Evolutionary conservation across 2,888 invertebrate species (phyloP), one percentile per base, ranked within the genome.

Genomic region (Trisateles emortualis): DNA sequence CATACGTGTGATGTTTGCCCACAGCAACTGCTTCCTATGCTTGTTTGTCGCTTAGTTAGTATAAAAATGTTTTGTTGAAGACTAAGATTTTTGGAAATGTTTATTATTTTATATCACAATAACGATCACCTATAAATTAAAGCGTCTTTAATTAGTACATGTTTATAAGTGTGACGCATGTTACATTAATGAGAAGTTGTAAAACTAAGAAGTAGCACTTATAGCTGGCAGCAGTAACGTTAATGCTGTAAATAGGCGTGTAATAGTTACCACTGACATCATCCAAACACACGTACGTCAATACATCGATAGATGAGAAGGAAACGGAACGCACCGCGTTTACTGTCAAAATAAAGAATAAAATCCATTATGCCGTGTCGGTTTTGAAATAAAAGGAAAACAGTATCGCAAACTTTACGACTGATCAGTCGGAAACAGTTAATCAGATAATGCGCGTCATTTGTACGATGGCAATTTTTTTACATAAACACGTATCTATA

Each of bases 281-380:
- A 56, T 41, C 44, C 16, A 29, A 10, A 36, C 42, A 36, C 5
- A 24, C 14, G 11, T 8, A 49, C 52, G 52, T 59, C 54, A 57
- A 36, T 46, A 36, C 16, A 33, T 24, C 26, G 48, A 39, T 35
- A 19, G 38, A 39, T 48, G n/a, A 13, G 8, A 46, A 36, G 9
- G 29, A 39, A 32, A 44, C 30, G 48, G 35, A 42, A 67, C 17
- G 17, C 36, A 47, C 9, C 45, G 8, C 40, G 8, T 64, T 54
- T 56, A 48, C 52, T 68, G 69, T 50, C 72, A 72, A 68, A 72
- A 56, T 59, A 59, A 51, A 58, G 41, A 39, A 17, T 52, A 11
- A 59, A 48, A n/a, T 47, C 42, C 43, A 59, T 54, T 43, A 56
- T 39, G 53, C 33, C 32, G n/a, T 26, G 38, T n/a, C 9, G 46